Evolutionary conservation across 64 coral and sea anemone genomes (phyloP), one percentile per base, ranked within the genome.

Genomic region (Pachyseris speciosa): DNA sequence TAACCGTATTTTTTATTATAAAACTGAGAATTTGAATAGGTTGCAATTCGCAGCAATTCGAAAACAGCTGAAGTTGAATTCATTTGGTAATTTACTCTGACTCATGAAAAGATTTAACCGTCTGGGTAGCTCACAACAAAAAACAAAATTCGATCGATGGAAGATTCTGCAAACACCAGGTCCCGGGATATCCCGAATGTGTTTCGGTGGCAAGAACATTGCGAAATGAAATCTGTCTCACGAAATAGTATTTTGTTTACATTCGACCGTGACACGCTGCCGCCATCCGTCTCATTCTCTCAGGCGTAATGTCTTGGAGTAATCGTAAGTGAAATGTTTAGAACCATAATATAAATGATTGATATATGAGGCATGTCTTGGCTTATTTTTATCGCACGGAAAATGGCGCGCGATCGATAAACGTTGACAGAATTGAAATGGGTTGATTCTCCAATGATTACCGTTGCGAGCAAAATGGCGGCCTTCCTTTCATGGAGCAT

Each of bases 21-120:
- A n/a, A n/a, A n/a, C n/a, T n/a, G 12, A 57, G 16, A 57, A 15
- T 57, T 57, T 57, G 52, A 57, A 20, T 57, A 57, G 4, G 52
- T n/a, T n/a, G 19, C 12, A 57, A 57, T n/a, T 3, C 39, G 77
- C 24, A 12, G 34, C 77, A 11, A 81, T 63, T 63, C 40, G 13
- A 81, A 81, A 61, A 81, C 77, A 81, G 32, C 77, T 81, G 77
- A 61, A 81, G 28, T 45, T 45, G 24, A 81, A 81, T 61, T 41
- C 9, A 61, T 61, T n/a, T 5, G 52, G 33, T 63, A 24, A 81
- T 58, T 81, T 53, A 45, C 53, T 31, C 22, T 39, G 19, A 12
- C 57, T 4, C 36, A 79, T 7, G 0, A 16, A 36, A 79, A 79
- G 9, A 25, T 15, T 40, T 38, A 67, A 34, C 37, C 22, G 0